These are phyloP conservation scores for Eulemur coronatus DNA, from an alignment of 2,797 vertebrate species.

Conservation along the genomic window DNA sequence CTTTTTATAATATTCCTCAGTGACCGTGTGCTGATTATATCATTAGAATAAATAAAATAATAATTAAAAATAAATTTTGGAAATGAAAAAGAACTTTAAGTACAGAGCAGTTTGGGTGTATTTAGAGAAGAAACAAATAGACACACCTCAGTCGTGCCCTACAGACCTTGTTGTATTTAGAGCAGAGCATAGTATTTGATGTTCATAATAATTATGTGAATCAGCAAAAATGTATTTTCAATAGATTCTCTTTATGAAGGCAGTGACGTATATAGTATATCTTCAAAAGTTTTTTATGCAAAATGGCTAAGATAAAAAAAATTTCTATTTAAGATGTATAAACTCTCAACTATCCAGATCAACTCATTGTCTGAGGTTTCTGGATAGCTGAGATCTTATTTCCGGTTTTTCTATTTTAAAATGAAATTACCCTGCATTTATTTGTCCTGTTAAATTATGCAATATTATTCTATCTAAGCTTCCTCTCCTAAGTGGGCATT, in stretches of 20 bases:
- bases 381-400: constrained; percentile 37
- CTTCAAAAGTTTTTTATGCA: constrained; percentile 20
- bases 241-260: constrained; percentile 34
- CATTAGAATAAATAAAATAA: constrained; percentile 29
- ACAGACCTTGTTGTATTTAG: neutral
- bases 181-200: neutral
- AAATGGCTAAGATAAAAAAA: constrained; percentile 16
- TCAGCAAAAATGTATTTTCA: neutral
- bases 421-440: constrained; percentile 44
- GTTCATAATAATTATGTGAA: constrained; percentile 15
- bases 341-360: constrained; percentile 37
- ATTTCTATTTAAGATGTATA: constrained; percentile 21
- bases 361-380: constrained; percentile 45
- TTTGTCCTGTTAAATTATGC: constrained; percentile 61
- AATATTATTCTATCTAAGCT: constrained; percentile 53
- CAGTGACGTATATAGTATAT: neutral
- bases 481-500: constrained; percentile 40
- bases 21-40: neutral
- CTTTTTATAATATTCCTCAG: neutral
- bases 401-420: constrained; percentile 60
- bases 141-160: neutral
- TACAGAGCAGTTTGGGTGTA: neutral
- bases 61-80: neutral
- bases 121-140: constrained; percentile 2
- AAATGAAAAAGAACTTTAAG: neutral